These are phyloP conservation scores for Ondatra zibethicus DNA, from an alignment of 2,113 vertebrate species.

Conservation along the genomic window DNA sequence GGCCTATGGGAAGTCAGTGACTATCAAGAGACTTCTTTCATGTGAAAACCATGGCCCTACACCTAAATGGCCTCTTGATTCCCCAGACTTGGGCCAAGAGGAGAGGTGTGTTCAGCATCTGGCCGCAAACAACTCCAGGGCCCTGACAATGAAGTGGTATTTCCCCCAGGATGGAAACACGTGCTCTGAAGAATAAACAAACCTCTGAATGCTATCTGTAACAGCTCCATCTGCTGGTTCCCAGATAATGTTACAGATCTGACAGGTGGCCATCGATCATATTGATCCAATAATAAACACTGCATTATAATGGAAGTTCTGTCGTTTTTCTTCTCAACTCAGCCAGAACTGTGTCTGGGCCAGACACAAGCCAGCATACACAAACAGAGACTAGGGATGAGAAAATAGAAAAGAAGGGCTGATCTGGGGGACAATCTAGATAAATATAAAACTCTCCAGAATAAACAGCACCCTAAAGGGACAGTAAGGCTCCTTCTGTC, in stretches of 20 bases:
- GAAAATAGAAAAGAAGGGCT: conserved; percentile 10
- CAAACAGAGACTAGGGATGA: conserved; percentile 32
- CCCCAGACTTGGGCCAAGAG: conserved; percentile 17
- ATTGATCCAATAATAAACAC: conserved; percentile 83
- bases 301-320: conserved; percentile 76
- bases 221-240: conserved; percentile 85
- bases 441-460: conserved; percentile 27
- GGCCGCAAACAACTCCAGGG: conserved; percentile 49
- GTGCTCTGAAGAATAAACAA: conserved; percentile 77
- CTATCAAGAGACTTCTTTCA: neutral
- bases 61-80: conserved; percentile 17
- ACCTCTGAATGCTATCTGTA: conserved; percentile 81
- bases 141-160: conserved; percentile 66
- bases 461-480: conserved; percentile 55
- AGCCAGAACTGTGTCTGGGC: conserved; percentile 73
- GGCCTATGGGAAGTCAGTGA: neutral
- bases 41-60: neutral
- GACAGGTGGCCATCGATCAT: conserved; percentile 83
- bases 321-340: conserved; percentile 75
- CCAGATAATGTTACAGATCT: conserved; percentile 83
- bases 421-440: conserved; percentile 32
- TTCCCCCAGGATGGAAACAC: conserved; percentile 67
- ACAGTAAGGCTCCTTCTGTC: neutral
- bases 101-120: conserved; percentile 69
- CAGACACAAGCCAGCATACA: conserved; percentile 42